Base-by-base conservation (phyloP, 1,140 invertebrate species). In the Arctopsyche grandis region DNA sequence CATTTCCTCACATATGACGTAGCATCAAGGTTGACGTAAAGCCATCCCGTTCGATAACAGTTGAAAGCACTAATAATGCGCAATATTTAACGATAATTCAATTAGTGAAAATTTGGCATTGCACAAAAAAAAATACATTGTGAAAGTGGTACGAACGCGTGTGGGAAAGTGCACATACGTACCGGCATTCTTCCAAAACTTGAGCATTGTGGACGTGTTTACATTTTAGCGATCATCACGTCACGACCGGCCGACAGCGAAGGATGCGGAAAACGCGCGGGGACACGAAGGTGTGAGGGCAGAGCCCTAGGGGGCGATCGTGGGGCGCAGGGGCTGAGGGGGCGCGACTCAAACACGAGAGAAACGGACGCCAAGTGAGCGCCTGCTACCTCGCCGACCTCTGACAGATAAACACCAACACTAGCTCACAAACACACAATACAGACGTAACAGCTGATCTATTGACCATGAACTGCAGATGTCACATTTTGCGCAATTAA, bases 161-260 rank as follows among this genome's bases (percentile, higher is more conserved):
- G 7, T 38, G 29, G 29, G 29, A 29, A 21, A 22, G 24, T 12
- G 60, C 60, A 22, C 58, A 66, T 12, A 66, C 24, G 19, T 77
- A 82, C 81, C 81, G 12, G 81, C 69, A 76, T 82, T 82, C 46
- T 82, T 82, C 81, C 78, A 82, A 78, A 82, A 82, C 19, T 82
- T 82, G 7, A 82, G 69, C 81, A 82, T 82, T 66, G 56, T 63
- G 14, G 9, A 5, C 10, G 56, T 82, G 81, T 80, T 82, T 80
- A 82, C 81, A 82, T 82, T 74, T 78, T 80, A 74, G 71, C 63
- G 21, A 21, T 16, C 56, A 48, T 75, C 46, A 75, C 73, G 56
- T 75, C 56, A 75, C 52, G 73, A 12, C 22, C 29, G 73, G 9
- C 22, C 29, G 29, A 38, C 29, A 7, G 29, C 3, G 29, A 38